Evolutionary conservation across 2,797 vertebrate genomes (phyloP), one percentile per base, ranked within the genome.

Genomic region (Lycodopsis pacificus): DNA sequence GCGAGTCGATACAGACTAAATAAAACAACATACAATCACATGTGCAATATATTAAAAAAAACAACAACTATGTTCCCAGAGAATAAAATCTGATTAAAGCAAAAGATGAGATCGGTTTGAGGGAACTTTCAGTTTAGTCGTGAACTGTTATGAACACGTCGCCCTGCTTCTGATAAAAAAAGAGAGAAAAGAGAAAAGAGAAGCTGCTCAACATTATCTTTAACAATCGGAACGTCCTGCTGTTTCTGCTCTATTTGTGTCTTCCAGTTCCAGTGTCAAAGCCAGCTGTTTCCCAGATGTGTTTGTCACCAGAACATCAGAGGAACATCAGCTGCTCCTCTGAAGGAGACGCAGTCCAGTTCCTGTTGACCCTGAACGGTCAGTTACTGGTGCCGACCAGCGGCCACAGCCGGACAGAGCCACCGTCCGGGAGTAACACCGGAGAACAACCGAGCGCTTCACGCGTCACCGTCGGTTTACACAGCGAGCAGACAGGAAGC

Each of bases 291-390:
- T 82, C 51, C 64, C 81, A 86, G 65, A 61, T 0, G 1, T 82
- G 86, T 78, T 51, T 68, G 27, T 62, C 81, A 68, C 15, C 22
- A 51, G 71, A 44, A 15, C 25, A 2, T 10, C 36, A 62, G 46
- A 73, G 53, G 61, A 17, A 14, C 10, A 56, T 86, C 59, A 84
- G 49, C 7, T 88, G 84, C 51, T 86, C 57, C 30, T 66, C 71
- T 9, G 15, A 70, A 2, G 81, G 48, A 66, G 73, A 75, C 6
- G 38, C 6, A 30, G 34, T 71, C 10, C 3, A 81, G 7, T 64
- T 86, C 2, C 44, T 10, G 32, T 17, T 79, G 59, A 69, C 3
- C 40, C 58, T 88, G 57, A 71, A 73, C 20, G 10, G n/a, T 67
- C 11, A 48, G 0, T 19, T 42, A 56, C 20, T 34, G 30, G 30